Percentiles rank a stretch among this genome's conserved stretches.
These are phyloP conservation scores for Cryptotis parvus DNA, from an alignment of 2,113 vertebrate genomes.

Conservation along the genomic window DNA sequence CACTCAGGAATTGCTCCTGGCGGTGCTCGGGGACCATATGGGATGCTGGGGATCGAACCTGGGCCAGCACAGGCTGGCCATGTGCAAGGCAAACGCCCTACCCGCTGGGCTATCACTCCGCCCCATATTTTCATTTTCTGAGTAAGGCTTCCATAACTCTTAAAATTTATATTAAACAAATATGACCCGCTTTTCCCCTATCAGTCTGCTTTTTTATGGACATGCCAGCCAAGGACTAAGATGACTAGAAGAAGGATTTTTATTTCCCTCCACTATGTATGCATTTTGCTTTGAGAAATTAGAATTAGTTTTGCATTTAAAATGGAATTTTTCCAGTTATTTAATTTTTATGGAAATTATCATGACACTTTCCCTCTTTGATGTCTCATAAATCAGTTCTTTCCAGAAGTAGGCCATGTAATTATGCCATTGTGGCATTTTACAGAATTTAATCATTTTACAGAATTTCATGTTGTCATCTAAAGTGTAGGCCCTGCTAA, in stretches of 20 bases:
- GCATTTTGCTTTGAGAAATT: constrained; percentile 59
- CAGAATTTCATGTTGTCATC: neutral
- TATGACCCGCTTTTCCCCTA: neutral
- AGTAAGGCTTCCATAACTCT: neutral
- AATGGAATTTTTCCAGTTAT: constrained; percentile 9
- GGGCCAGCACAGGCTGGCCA: too few species aligned
- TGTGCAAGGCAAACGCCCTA: too few species aligned
- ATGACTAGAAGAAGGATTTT: neutral
- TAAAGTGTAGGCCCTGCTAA: neutral
- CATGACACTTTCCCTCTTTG: neutral
- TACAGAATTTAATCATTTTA: neutral
- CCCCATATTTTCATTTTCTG: neutral
- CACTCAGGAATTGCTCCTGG: too few species aligned
- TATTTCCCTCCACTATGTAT: neutral
- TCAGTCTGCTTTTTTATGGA: neutral
- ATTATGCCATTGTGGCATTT: neutral
- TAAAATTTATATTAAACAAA: neutral
- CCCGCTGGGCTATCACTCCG: too few species aligned
- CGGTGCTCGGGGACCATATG: too few species aligned
- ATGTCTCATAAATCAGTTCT: neutral
- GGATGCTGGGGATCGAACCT: too few species aligned
- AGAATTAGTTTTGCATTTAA: constrained; percentile 67
- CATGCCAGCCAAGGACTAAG: neutral
- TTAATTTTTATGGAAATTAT: constrained; percentile 51
- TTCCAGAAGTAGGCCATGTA: neutral